Evolutionary conservation across 2,888 invertebrate species (phyloP), one percentile per base, ranked within the genome.

Genomic region (Tipula unca): DNA sequence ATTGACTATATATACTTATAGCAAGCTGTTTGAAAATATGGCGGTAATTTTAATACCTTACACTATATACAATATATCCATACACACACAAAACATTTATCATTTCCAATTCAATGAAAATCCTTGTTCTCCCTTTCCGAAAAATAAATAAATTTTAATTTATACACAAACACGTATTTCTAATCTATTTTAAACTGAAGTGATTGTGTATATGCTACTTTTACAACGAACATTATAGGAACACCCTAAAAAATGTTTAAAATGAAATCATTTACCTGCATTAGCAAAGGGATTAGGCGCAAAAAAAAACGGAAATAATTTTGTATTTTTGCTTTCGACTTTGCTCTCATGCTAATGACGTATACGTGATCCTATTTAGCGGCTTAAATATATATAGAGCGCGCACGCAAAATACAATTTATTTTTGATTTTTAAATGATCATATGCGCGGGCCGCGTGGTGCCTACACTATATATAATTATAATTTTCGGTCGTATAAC

Each of bases 101-200:
- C 69, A 69, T 69, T 69, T 69, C 25, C 25, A 69, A 69, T 69
- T 69, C 69, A 69, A 69, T 69, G 69, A 25, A 69, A 69, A 69
- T 69, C 69, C 69, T 3, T 69, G 69, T 69, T 69, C 69, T 25
- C 25, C 69, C 10, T 69, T 69, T 69, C n/a, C 2, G 10, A 69
- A 69, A 25, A 69, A 69, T 69, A 69, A 69, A 69, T 69, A 69
- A 69, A 69, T 69, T 69, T 69, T 69, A 69, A 69, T 69, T 69
- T 69, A 69, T 69, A 69, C 69, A 69, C 69, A 69, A 69, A 69
- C 69, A 69, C 69, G 69, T 69, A 69, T 69, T 69, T 25, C 69
- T 69, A 69, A 69, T 69, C 69, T 69, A 69, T 69, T 69, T 69
- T 69, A 69, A 69, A 69, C 69, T 69, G 69, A 69, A 69, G 69